phyloP scores from a whole-genome alignment of 1,140 invertebrate species.

The Chironomus striatipennis region DNA sequence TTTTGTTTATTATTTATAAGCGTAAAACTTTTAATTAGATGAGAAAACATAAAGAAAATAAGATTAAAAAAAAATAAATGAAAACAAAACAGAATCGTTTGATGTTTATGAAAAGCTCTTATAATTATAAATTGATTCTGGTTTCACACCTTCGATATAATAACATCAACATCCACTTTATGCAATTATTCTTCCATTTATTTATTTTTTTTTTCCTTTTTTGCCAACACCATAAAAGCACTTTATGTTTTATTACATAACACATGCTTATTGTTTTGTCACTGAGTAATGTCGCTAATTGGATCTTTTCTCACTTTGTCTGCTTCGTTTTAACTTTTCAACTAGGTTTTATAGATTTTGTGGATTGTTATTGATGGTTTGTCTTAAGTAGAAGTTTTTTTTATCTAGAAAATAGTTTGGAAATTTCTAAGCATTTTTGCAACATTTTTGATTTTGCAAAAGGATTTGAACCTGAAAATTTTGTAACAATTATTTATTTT shows the following conservation, averaged over 20 bases:
- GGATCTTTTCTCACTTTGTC: conserved; percentile 16
- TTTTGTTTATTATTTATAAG: not conserved
- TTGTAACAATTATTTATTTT: no score
- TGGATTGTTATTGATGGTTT: not conserved
- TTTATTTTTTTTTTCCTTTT: not conserved
- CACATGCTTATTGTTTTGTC: no score
- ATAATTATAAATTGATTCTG: conserved; percentile 10
- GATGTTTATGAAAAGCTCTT: conserved; percentile 4
- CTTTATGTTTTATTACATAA: no score
- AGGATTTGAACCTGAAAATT: no score
- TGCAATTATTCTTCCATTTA: not conserved
- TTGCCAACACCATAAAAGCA: not conserved
- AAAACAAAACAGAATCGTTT: not conserved
- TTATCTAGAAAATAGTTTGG: no score
- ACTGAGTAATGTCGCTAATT: not conserved
- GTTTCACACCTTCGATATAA: conserved; percentile 18
- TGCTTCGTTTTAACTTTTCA: not conserved
- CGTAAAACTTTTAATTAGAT: conserved; percentile 19
- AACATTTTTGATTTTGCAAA: no score
- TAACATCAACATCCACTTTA: not conserved
- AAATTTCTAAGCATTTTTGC: no score
- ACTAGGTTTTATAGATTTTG: no score
- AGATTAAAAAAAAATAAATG: not conserved
- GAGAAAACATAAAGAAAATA: not conserved
- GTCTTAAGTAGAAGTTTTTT: no score